A percentile compares a stretch with the other conserved stretches of the same genome.
These are phyloP conservation scores for Linnaemya vulpina DNA, from an alignment of 2,888 invertebrate species.

Conservation along the genomic window DNA sequence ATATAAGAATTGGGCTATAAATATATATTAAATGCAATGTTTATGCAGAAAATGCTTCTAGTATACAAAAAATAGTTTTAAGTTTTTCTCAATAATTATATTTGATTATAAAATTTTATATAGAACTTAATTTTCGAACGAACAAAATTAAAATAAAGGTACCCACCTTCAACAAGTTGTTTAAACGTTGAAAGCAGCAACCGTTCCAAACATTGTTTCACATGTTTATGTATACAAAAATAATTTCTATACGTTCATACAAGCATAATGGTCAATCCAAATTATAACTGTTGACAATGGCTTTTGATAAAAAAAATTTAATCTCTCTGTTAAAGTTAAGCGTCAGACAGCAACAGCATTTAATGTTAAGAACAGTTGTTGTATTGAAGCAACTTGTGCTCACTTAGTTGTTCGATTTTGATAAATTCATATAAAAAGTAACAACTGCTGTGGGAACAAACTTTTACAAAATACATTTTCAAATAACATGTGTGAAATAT, in stretches of 20 bases:
- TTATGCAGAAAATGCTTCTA: no score
- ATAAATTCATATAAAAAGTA: constrained; percentile 1
- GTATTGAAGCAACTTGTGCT: not conserved
- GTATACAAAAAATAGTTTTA: no score
- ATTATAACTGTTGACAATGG: not conserved
- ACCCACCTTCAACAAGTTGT: no score
- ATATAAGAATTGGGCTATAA: no score
- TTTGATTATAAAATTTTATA: no score
- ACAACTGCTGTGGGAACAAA: not conserved
- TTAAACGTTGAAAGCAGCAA: not conserved
- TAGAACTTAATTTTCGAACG: no score
- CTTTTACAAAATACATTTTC: not conserved
- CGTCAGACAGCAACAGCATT: not conserved
- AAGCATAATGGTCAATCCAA: not conserved
- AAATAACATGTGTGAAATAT: not conserved
- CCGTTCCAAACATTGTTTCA: not conserved
- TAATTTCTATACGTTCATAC: not conserved
- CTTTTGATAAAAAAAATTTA: not conserved
- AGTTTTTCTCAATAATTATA: no score
- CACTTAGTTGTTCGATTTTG: not conserved
- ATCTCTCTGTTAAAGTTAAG: not conserved
- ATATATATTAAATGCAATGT: no score
- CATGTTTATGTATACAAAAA: not conserved
- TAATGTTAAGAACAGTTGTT: no score
- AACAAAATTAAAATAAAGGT: no score